Evolutionary conservation across 2,797 vertebrate species (phyloP).

Genomic region (Danio jaintianensis): DNA sequence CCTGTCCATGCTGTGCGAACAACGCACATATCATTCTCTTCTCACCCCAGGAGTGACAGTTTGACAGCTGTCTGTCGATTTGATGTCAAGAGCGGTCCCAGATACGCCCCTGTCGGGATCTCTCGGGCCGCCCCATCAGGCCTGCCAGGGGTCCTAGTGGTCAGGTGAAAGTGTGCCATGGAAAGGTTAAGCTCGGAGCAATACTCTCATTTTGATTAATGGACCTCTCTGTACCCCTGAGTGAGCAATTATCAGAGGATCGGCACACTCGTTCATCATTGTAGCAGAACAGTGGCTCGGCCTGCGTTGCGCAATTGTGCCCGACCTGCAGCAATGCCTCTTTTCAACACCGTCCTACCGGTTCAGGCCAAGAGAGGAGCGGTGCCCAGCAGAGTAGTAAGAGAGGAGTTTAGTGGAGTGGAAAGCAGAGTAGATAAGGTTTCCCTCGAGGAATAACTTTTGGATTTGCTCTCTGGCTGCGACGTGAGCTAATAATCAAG

Average conservation of each 20-base stretch:
- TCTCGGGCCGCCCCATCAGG: constrained; percentile 2
- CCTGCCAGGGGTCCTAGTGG: constrained; percentile 62
- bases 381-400: constrained; percentile 27
- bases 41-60: background rate
- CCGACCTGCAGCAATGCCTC: constrained; percentile 69
- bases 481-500: constrained; percentile 49
- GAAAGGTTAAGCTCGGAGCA: constrained; percentile 69
- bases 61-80: constrained; percentile 37
- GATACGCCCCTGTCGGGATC: constrained; percentile 20
- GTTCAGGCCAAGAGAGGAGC: constrained; percentile 54
- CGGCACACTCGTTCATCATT: constrained; percentile 84
- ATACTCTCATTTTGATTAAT: constrained; percentile 84
- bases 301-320: constrained; percentile 64
- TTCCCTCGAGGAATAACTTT: constrained; percentile 63
- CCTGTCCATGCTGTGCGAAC: background rate
- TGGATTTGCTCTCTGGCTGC: constrained; percentile 51
- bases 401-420: constrained; percentile 48
- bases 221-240: constrained; percentile 83
- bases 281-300: constrained; percentile 70
- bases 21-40: constrained; percentile 16
- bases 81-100: constrained; percentile 17
- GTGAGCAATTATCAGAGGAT: constrained; percentile 86
- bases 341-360: constrained; percentile 52
- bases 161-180: constrained; percentile 67
- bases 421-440: constrained; percentile 61